phyloP scores from a whole-genome alignment of 2,888 invertebrate genomes.

The Tipula helvola region DNA sequence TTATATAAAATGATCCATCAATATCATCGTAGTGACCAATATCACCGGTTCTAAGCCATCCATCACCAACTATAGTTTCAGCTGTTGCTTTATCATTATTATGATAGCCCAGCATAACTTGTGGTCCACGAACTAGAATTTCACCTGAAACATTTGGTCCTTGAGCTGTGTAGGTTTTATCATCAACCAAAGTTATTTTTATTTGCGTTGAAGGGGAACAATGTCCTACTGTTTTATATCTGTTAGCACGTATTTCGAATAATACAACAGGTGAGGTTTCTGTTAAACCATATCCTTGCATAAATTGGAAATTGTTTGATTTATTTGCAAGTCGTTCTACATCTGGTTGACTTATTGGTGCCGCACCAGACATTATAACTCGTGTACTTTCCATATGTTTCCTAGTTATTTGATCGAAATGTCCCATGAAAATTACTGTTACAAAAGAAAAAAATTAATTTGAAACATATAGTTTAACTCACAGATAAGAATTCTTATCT shows the following conservation, averaged over 20 bases:
- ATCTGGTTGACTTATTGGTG: conserved; percentile 30
- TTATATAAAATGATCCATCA: conserved; percentile 50
- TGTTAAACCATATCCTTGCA: conserved; percentile 5
- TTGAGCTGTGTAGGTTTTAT: conserved; percentile 33
- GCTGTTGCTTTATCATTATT: conserved; percentile 61
- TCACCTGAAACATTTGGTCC: conserved; percentile 56
- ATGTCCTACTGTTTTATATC: conserved; percentile 51
- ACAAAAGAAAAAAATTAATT: not conserved
- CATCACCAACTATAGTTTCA: conserved; percentile 49
- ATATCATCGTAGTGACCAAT: conserved; percentile 46
- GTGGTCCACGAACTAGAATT: conserved; percentile 60
- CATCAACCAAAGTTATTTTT: conserved; percentile 28
- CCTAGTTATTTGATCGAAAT: conserved; percentile 39
- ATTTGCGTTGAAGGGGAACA: conserved; percentile 47
- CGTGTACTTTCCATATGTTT: conserved; percentile 22
- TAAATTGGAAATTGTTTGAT: conserved; percentile 43
- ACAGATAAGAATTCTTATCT: no score
- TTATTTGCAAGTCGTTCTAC: conserved; percentile 35
- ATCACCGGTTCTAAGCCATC: conserved; percentile 66
- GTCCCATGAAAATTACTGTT: conserved; percentile 54
- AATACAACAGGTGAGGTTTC: conserved; percentile 41
- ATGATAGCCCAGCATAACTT: conserved; percentile 70
- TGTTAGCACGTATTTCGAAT: not conserved
- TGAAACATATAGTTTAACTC: not conserved
- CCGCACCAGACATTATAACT: conserved; percentile 30